Conservation (phyloP, 2,113 vertebrate species). For the western clawed frog (Xenopus tropicalis) region UCB_Xtro_10.0 CM004446.2:78228501-78229000, state of each 20-base stretch:
- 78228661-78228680: slow-evolving; percentile 21
- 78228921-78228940: too few species aligned
- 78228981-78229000: too few species aligned
- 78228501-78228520: too few species aligned
- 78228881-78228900: too few species aligned
- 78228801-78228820: neutral
- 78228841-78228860: neutral
- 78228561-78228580: slow-evolving; percentile 6
- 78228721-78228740: neutral
- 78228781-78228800: neutral
- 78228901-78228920: too few species aligned
- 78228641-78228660: slow-evolving; percentile 12
- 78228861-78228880: too few species aligned
- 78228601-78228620: slow-evolving; percentile 5
- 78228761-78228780: slow-evolving; percentile 2
- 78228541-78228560: neutral
- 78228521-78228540: too few species aligned
- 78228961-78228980: too few species aligned
- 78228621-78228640: slow-evolving; percentile 23
- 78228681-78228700: slow-evolving; percentile 27
- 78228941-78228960: too few species aligned
- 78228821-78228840: neutral
- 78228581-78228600: slow-evolving; percentile 2
- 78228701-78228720: neutral
- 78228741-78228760: neutral